These are phyloP conservation scores for Bombus confusus DNA, from an alignment of 1,140 invertebrate genomes.

Conservation along the genomic window DNA sequence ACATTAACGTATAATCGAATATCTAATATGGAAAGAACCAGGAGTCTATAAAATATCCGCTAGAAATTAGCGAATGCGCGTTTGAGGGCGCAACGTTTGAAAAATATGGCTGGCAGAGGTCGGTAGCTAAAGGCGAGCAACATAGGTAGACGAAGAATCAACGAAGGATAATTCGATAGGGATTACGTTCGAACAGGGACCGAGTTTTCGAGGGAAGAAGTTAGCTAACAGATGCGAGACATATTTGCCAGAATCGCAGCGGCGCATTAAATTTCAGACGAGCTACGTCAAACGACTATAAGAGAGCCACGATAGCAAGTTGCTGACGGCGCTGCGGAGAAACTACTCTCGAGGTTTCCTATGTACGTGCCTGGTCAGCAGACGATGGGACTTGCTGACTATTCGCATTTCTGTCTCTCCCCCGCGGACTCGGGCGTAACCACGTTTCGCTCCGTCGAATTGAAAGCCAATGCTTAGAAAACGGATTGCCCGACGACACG, in stretches of 20 bases:
- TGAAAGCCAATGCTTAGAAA: slow-evolving; percentile 47
- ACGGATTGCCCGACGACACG: neutral
- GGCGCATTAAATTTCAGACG: slow-evolving; percentile 39
- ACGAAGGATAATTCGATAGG: neutral
- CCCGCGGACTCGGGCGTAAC: neutral
- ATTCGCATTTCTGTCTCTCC: slow-evolving; percentile 43
- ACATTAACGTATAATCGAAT: too few relatives aligned
- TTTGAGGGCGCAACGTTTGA: too few relatives aligned
- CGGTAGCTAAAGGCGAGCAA: too few relatives aligned
- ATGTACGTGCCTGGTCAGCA: slow-evolving; percentile 53
- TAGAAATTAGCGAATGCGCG: too few relatives aligned
- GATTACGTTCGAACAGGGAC: neutral
- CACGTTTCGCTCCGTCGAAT: slow-evolving; percentile 38
- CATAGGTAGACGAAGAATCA: neutral
- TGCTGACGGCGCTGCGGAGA: slow-evolving; percentile 57
- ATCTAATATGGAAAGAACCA: too few relatives aligned
- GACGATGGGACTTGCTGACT: slow-evolving; percentile 52
- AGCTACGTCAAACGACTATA: slow-evolving; percentile 40
- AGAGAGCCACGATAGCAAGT: slow-evolving; percentile 47
- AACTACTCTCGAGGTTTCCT: slow-evolving; percentile 53
- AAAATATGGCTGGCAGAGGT: too few relatives aligned
- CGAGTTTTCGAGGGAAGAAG: too few relatives aligned
- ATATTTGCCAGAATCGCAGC: neutral
- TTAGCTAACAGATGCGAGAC: neutral
- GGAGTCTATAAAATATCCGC: too few relatives aligned